Conservation (phyloP, 2,113 vertebrate species). For the Egretta garzetta region DNA sequence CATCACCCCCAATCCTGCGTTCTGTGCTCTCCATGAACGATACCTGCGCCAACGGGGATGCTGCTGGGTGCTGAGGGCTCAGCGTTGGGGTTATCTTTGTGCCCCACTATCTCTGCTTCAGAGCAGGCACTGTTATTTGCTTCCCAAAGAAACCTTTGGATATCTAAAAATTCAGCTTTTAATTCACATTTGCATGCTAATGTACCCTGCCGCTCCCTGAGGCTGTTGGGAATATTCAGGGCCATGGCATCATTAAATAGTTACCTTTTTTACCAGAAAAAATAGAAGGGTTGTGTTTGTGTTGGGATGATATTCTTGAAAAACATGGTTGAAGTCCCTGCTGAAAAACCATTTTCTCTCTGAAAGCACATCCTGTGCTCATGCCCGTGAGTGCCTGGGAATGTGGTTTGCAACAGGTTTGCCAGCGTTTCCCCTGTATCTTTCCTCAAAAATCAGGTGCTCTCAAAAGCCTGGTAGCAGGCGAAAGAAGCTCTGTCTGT, state of each 20-base stretch:
- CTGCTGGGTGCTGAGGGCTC: neutral
- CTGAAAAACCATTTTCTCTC: neutral
- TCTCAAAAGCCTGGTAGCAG: neutral
- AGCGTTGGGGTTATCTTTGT: too few species aligned
- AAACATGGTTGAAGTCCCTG: neutral
- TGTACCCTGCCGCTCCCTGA: rapidly evolving
- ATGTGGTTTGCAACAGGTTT: neutral
- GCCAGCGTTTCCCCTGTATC: neutral
- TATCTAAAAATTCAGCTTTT: neutral
- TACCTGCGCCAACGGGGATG: neutral
- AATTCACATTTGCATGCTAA: neutral
- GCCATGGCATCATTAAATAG: rapidly evolving
- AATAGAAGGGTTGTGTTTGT: neutral
- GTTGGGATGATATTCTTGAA: neutral
- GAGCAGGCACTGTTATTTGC: neutral
- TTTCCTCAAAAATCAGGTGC: neutral
- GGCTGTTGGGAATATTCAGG: neutral
- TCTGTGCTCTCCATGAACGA: rapidly evolving
- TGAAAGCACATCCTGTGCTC: rapidly evolving
- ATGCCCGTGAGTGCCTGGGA: neutral
- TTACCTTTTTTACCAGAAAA: neutral
- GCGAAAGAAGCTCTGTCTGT: neutral
- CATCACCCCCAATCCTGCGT: rapidly evolving
- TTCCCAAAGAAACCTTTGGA: neutral
- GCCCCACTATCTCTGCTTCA: neutral